Base-by-base conservation (phyloP, 2,113 vertebrate species). In the Cisticola juncidis region DNA sequence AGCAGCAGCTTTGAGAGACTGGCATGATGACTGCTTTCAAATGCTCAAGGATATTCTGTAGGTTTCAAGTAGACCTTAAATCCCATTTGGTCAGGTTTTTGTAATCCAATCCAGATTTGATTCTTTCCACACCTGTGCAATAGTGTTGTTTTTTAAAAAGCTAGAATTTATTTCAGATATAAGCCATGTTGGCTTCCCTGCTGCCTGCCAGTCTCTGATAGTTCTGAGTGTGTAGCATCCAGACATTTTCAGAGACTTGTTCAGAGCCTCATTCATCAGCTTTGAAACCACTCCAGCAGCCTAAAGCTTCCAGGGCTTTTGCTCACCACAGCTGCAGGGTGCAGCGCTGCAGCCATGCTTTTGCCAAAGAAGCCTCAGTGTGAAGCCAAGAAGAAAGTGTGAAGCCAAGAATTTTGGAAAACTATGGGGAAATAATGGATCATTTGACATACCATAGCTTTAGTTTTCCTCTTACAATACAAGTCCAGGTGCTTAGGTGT, bases 331-430 rank as follows among this genome's bases (percentile, higher is more conserved):
- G 62, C 60, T 72, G 61, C 3, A 11, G 80, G 71, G 42, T 61
- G 65, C 64, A 57, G 65, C 78, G 5, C 26, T 56, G 23, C 47
- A 70, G n/a, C 70, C 9, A 5, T 3, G 7, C 61, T 29, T 94
- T 81, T 86, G 93, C 94, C 92, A 94, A 93, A 96, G 84, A 79
- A 88, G 93, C 83, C 25, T 87, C 48, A 14, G 47, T 10, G 5
- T 1, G 5, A 85, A 92, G 74, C 70, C 73, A 82, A 82, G 77
- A 74, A 68, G 23, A 60, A 74, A 54, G 14, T 54, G 40, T 0
- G 0, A 83, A 69, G 79, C 40, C 69, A 79, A 74, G 22, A 79
- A 61, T 84, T 81, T 74, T 91, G 76, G 56, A 90, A 81, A 69
- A 26, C 48, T 53, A 2, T 14, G 53, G 56, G 54, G 51, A 93